phyloP scores from a whole-genome alignment of 2,797 vertebrate genomes.

The Kryptolebias ocellatus region DNA sequence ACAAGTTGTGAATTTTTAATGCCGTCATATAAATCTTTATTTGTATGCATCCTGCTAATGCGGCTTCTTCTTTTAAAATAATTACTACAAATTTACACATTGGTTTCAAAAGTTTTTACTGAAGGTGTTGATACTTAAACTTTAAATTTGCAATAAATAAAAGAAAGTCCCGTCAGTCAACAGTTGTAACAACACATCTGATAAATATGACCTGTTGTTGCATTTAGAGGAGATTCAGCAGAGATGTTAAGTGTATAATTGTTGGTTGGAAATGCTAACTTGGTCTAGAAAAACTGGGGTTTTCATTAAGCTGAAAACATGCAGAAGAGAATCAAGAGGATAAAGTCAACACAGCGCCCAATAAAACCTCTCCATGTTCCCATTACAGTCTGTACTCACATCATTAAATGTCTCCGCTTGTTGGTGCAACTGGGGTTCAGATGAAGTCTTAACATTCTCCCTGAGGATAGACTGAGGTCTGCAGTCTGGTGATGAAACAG shows the following conservation, averaged over 20 bases:
- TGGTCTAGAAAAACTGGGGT: background rate
- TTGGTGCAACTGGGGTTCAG: slow-evolving; percentile 14
- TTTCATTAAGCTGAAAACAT: background rate
- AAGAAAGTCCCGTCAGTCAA: too few relatives aligned
- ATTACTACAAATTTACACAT: too few relatives aligned
- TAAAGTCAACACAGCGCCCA: background rate
- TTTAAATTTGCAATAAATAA: too few relatives aligned
- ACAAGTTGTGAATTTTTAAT: slow-evolving; percentile 43
- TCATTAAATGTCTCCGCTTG: background rate
- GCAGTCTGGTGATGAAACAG: slow-evolving; percentile 29
- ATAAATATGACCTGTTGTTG: background rate
- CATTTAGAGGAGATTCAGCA: background rate
- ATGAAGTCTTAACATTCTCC: slow-evolving; percentile 31
- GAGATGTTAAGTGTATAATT: background rate
- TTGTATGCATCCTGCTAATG: too few relatives aligned
- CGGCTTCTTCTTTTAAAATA: too few relatives aligned
- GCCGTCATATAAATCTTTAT: background rate
- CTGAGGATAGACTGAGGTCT: slow-evolving; percentile 45
- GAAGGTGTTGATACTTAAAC: too few relatives aligned
- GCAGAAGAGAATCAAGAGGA: background rate
- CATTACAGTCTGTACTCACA: background rate
- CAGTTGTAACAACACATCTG: background rate
- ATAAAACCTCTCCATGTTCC: background rate
- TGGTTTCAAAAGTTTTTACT: too few relatives aligned
- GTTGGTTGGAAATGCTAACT: background rate